Base-by-base conservation (phyloP, 2,888 invertebrate genomes). In the Stegophylla sp. region DNA sequence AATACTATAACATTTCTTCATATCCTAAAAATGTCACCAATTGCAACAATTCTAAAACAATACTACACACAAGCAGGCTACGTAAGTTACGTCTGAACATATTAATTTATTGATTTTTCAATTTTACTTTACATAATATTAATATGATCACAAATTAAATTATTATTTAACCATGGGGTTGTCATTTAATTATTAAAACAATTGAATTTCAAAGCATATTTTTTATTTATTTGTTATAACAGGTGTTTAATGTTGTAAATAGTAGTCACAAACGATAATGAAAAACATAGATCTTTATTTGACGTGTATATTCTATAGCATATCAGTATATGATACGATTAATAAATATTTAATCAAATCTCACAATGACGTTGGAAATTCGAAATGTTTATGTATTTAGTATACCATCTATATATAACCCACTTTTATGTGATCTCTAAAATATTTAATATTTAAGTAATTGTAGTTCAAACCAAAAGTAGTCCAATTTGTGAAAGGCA, bases 401-500 rank as follows among this genome's bases (percentile, higher is more conserved):
- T 7, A 51, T 51, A 51, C 5, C 20, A 53, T 10, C 4, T 43
- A 43, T 7, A 13, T 1, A 43, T 9, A 45, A 69, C 48, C 26
- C n/a, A 48, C 28, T 51, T 48, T 67, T 28, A 51, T n/a, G 48
- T 28, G n/a, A 69, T 69, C 10, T 69, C 26, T 28, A 56, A 72
- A 56, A 72, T 41, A 26, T 43, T 43, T 34, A 34, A 34, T 34
- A 34, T 34, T 26, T 23, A 15, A 45, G 59, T 45, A 10, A 61
- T 45, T 26, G 45, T 23, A n/a, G n/a, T n/a, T n/a, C 41, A n/a
- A 45, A 45, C 23, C 4, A 73, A 61, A 73, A 73, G 73, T 73
- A 73, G 73, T 59, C 59, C 73, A 61, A 43, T 59, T 26, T 45
- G 73, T 73, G 73, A 73, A 73, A 73, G 73, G 61, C 13, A 43